These are phyloP conservation scores for Buphagus erythrorhynchus DNA, from an alignment of 2,797 vertebrate genomes.

Conservation along the genomic window DNA sequence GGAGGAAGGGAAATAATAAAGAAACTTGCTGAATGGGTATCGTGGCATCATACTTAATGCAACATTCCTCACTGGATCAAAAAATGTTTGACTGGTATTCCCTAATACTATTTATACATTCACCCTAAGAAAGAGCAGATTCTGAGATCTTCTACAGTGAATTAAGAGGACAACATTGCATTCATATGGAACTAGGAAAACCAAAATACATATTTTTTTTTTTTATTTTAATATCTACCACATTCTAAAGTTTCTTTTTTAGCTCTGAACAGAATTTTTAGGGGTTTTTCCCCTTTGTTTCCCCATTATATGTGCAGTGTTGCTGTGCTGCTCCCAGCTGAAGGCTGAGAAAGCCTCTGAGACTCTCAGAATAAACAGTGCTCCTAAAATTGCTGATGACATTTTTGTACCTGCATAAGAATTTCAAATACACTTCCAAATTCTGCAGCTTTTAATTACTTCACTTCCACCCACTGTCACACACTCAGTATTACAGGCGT, in stretches of 20 bases:
- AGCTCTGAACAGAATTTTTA: not conserved
- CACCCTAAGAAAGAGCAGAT: not conserved
- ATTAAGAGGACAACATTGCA: not conserved
- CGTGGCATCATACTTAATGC: not conserved
- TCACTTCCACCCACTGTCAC: constrained; percentile 18
- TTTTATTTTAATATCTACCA: not conserved
- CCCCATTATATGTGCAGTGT: not conserved
- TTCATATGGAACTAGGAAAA: not conserved
- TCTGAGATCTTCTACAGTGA: not conserved
- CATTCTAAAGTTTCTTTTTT: not conserved
- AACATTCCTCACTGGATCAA: not conserved
- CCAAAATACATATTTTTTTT: fast-evolving
- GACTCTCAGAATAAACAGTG: not conserved
- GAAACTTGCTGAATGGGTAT: not conserved
- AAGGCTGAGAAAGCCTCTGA: not conserved
- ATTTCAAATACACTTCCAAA: constrained; percentile 18
- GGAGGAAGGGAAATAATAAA: not conserved
- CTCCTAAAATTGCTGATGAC: not conserved
- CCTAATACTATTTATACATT: not conserved
- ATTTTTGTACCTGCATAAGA: constrained; percentile 17
- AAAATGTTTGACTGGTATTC: not conserved
- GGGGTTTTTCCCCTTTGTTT: not conserved
- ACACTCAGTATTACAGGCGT: not conserved
- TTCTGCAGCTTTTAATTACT: constrained; percentile 37
- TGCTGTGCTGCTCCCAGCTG: not conserved